These are phyloP conservation scores for Saccopteryx bilineata DNA, from an alignment of 2,113 vertebrate species.

Conservation along the genomic window DNA sequence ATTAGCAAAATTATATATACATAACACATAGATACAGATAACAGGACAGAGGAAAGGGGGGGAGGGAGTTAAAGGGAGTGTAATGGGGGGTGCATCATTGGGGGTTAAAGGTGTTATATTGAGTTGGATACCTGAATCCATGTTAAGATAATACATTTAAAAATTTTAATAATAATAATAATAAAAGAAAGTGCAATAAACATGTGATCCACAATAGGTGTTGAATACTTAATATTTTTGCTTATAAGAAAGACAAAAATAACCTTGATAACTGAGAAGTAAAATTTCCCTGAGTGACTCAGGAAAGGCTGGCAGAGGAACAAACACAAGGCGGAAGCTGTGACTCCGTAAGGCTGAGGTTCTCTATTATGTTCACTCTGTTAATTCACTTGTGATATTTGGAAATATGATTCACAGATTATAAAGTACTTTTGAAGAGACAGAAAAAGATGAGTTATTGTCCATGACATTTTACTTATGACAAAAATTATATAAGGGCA, in stretches of 20 bases:
- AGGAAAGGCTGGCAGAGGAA: background rate
- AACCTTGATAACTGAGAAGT: background rate
- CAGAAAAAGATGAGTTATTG: background rate
- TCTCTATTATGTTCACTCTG: background rate
- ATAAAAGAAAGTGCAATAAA: background rate
- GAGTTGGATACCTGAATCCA: too few relatives aligned
- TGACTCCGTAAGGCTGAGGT: background rate
- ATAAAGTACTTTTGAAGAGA: background rate
- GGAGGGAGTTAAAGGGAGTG: too few relatives aligned
- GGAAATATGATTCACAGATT: background rate
- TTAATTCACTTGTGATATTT: constrained; percentile 25
- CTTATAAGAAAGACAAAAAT: background rate
- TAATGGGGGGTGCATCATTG: too few relatives aligned
- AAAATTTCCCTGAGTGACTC: background rate
- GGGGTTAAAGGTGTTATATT: too few relatives aligned
- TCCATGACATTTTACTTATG: background rate
- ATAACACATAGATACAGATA: too few relatives aligned
- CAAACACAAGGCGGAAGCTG: accelerated
- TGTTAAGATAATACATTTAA: too few relatives aligned
- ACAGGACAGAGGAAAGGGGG: too few relatives aligned
- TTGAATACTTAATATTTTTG: background rate
- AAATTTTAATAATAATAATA: too few relatives aligned
- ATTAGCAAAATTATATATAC: too few relatives aligned
- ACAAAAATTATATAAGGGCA: background rate
- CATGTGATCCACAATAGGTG: background rate